A percentile compares a stretch with the other conserved stretches of the same genome.
These are phyloP conservation scores for Tethya wilhelma DNA, from an alignment of 37 sponge, comb jelly and placozoan species.

Conservation along the genomic window DNA sequence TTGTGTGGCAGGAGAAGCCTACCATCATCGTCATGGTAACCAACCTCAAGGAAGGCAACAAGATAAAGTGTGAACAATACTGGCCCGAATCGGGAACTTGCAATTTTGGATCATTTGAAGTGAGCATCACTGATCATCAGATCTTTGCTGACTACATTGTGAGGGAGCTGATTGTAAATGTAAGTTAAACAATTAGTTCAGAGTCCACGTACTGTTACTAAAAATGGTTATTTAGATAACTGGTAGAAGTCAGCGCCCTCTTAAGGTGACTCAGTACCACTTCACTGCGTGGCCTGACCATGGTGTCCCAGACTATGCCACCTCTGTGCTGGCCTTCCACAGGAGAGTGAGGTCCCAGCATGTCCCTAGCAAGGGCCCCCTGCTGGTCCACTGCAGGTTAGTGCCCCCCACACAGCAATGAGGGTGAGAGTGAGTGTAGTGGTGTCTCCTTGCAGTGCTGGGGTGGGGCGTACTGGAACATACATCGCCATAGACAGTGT, in stretches of 20 bases:
- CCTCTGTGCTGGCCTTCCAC: conserved; percentile 52
- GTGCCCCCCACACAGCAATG: not conserved
- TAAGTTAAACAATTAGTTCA: conserved; percentile 25
- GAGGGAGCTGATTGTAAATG: conserved; percentile 44
- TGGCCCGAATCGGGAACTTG: conserved; percentile 57
- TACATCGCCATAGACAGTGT: conserved; percentile 68
- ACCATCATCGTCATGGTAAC: conserved; percentile 79
- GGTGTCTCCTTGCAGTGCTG: conserved; percentile 86
- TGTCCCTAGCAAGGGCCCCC: conserved; percentile 9
- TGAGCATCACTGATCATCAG: conserved; percentile 45
- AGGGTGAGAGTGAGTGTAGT: too few species aligned
- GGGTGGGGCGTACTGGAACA: conserved; percentile 86
- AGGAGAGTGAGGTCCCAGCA: conserved; percentile 32
- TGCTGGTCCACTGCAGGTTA: conserved; percentile 73
- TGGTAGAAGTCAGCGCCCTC: not conserved
- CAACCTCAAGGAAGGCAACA: conserved; percentile 65
- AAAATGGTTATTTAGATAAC: too few species aligned
- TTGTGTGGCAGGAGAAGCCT: conserved; percentile 73
- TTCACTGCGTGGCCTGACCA: conserved; percentile 82
- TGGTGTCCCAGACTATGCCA: conserved; percentile 75
- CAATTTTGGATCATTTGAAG: conserved; percentile 53
- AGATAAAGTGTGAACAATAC: conserved; percentile 82
- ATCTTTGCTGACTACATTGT: conserved; percentile 55
- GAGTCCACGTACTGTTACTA: too few species aligned
- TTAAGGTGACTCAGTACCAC: conserved; percentile 59